These are phyloP conservation scores for Apistogramma diplotaenia DNA, from an alignment of 2,113 vertebrate genomes.

Conservation along the genomic window DNA sequence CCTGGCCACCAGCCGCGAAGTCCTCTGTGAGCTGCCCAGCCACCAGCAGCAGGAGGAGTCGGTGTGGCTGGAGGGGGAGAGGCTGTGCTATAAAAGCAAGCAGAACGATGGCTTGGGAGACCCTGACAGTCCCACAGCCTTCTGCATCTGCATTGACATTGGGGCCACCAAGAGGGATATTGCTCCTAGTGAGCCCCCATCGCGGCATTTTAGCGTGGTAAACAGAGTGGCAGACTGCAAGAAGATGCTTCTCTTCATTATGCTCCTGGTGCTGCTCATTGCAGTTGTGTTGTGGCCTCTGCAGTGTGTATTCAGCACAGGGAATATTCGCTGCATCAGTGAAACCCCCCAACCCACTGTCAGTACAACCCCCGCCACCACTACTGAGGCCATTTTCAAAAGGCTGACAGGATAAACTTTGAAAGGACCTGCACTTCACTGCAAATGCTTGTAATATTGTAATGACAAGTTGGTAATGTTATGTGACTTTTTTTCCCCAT, in stretches of 20 bases:
- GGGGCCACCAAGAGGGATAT: slow-evolving; percentile 76
- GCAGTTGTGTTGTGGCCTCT: slow-evolving; percentile 89
- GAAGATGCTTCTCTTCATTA: slow-evolving; percentile 78
- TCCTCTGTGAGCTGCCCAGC: slow-evolving; percentile 82
- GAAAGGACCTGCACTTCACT: neutral
- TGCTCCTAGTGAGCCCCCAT: neutral
- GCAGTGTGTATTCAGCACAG: slow-evolving; percentile 86
- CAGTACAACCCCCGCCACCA: neutral
- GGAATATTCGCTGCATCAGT: slow-evolving; percentile 81
- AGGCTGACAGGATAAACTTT: neutral
- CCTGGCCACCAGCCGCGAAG: slow-evolving; percentile 82
- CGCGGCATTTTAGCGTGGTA: slow-evolving; percentile 39
- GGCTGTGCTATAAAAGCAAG: slow-evolving; percentile 82
- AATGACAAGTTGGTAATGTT: neutral
- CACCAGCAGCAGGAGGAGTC: slow-evolving; percentile 82
- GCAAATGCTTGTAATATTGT: neutral
- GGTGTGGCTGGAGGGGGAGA: slow-evolving; percentile 91
- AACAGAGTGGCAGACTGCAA: slow-evolving; percentile 83
- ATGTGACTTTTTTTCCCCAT: neutral
- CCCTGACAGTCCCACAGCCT: slow-evolving; percentile 31
- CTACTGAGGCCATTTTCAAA: neutral
- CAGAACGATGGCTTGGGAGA: slow-evolving; percentile 12
- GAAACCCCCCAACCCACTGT: neutral
- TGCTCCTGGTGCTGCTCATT: slow-evolving; percentile 80
- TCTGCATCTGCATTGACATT: slow-evolving; percentile 87